Evolutionary conservation across 2,113 vertebrate genomes (phyloP).

Genomic region (Steatornis caripensis): DNA sequence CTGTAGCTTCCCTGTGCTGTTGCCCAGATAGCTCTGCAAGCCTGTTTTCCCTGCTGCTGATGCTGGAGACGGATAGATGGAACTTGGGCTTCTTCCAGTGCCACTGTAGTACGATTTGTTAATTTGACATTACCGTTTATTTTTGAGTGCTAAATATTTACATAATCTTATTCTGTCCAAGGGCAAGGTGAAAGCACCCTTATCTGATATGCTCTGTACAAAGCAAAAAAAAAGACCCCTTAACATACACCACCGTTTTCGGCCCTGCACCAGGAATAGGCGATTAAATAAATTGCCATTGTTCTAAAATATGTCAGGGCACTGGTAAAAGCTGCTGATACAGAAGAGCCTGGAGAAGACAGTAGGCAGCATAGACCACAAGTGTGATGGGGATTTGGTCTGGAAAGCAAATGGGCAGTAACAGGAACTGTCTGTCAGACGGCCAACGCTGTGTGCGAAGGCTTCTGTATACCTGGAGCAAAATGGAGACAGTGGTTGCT

Average conservation of each 20-base stretch:
- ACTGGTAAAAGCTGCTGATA: background rate
- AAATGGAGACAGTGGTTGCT: background rate
- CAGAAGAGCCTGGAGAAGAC: background rate
- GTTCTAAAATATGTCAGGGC: background rate
- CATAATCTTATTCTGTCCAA: constrained; percentile 42
- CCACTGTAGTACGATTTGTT: constrained; percentile 44
- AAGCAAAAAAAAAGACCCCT: background rate
- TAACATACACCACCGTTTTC: background rate
- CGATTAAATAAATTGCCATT: background rate
- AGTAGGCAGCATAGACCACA: background rate
- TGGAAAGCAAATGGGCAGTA: background rate
- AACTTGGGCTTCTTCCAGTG: constrained; percentile 59
- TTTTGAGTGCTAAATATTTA: constrained; percentile 62
- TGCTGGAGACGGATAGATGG: background rate
- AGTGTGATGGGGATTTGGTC: background rate
- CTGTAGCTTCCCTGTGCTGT: background rate
- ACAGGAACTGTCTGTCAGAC: background rate
- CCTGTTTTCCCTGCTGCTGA: background rate
- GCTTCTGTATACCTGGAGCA: background rate
- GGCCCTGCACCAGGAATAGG: background rate
- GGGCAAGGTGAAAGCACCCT: constrained; percentile 58
- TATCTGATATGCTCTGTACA: constrained; percentile 36
- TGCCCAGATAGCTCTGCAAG: background rate
- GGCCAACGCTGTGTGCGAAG: background rate
- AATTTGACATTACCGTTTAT: constrained; percentile 54